A percentile compares a stretch with the other conserved stretches of the same genome.
These are phyloP conservation scores for Xenopus petersii DNA, from an alignment of 2,797 vertebrate genomes.

Conservation along the genomic window DNA sequence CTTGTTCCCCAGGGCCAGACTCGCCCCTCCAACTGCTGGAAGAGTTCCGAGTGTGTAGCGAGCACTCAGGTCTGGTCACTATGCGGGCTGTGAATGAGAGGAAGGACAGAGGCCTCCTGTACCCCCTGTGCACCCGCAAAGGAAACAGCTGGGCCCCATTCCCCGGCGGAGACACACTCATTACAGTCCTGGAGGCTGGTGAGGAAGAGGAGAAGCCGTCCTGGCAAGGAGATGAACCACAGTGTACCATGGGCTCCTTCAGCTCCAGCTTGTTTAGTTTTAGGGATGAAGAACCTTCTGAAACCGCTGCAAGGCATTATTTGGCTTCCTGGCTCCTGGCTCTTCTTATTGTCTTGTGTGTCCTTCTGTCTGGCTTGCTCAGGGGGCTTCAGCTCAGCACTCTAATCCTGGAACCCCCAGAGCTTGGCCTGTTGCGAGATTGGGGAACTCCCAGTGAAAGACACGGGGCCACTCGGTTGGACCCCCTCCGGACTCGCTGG, in stretches of 20 bases:
- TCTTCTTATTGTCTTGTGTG: constrained; percentile 58
- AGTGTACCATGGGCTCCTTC: not conserved
- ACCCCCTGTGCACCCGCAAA: constrained; percentile 66
- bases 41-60: constrained; percentile 43
- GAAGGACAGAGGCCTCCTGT: constrained; percentile 7
- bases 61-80: constrained; percentile 62
- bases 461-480: constrained; percentile 73
- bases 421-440: constrained; percentile 84
- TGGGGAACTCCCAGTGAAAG: constrained; percentile 83
- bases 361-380: constrained; percentile 67
- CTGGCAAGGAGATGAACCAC: constrained; percentile 43
- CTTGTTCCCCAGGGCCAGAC: constrained; percentile 31
- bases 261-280: not conserved
- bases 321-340: constrained; percentile 50
- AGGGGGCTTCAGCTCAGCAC: constrained; percentile 77
- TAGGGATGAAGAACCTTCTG: not conserved
- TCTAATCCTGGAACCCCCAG: constrained; percentile 78
- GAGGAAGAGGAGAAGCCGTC: constrained; percentile 19
- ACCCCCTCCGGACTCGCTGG: constrained; percentile 74
- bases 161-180: constrained; percentile 61
- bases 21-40: constrained; percentile 50
- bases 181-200: constrained; percentile 53
- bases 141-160: constrained; percentile 60
- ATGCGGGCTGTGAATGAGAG: constrained; percentile 56
- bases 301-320: not conserved